Conservation (phyloP, 2,888 invertebrate species). For the Ophion obscuratus region DNA sequence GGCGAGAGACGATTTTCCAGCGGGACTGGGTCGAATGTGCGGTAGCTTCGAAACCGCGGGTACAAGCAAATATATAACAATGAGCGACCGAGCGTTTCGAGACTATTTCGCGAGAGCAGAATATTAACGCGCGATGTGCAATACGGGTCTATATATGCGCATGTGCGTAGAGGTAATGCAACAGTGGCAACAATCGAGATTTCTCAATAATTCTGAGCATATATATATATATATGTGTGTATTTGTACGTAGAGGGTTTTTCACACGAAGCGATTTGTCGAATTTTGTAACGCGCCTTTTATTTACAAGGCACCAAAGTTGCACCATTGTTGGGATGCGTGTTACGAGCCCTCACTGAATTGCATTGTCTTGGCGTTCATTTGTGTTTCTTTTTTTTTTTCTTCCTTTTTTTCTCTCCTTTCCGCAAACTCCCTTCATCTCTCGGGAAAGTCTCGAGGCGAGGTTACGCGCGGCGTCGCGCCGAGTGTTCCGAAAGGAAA, state of each 20-base stretch:
- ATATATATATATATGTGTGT: background rate
- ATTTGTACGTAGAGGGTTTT: constrained; percentile 30
- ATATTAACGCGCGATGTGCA: constrained; percentile 45
- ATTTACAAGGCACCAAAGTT: constrained; percentile 7
- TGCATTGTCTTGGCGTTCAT: background rate
- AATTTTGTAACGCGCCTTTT: constrained; percentile 65
- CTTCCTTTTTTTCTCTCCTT: constrained; percentile 3
- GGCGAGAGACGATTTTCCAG: constrained; percentile 40
- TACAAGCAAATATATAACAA: constrained; percentile 52
- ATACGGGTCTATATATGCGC: constrained; percentile 36
- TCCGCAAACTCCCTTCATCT: constrained; percentile 35
- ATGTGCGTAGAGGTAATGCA: constrained; percentile 7
- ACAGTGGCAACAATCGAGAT: constrained; percentile 60
- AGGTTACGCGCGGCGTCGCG: constrained; percentile 58
- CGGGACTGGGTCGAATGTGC: constrained; percentile 8
- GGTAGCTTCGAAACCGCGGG: constrained; percentile 8
- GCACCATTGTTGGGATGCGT: constrained; percentile 52
- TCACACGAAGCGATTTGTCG: constrained; percentile 68
- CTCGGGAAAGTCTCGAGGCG: constrained; percentile 62
- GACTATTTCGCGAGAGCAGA: constrained; percentile 49
- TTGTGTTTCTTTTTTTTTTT: background rate
- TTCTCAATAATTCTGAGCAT: constrained; percentile 65
- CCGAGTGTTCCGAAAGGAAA: constrained; percentile 20
- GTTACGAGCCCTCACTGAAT: constrained; percentile 29
- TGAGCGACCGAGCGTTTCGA: constrained; percentile 57